Conservation (phyloP, 2,888 invertebrate genomes). For the Pollenia labialis region DNA sequence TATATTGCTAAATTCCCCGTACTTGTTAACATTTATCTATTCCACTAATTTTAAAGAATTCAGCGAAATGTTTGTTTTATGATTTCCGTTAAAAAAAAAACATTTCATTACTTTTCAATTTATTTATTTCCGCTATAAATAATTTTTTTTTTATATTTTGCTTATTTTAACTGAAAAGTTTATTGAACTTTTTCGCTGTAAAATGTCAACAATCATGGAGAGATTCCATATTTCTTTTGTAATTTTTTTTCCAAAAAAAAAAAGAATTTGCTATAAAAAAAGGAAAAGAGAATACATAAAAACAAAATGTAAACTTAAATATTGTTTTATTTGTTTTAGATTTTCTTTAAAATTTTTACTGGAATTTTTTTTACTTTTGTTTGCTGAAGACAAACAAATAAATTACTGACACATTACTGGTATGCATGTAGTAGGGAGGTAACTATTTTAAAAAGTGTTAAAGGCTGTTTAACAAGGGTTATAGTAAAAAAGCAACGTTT, state of each 20-base stretch:
- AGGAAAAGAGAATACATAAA: not conserved
- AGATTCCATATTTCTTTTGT: not conserved
- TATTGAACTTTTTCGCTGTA: constrained; percentile 40
- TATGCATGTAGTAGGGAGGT: not conserved
- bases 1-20: too few species aligned
- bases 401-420: constrained; percentile 19
- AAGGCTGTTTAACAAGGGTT: too few species aligned
- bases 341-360: not conserved
- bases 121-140: not conserved
- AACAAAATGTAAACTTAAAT: constrained; percentile 17
- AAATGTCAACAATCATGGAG: constrained; percentile 4
- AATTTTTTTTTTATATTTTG: not conserved
- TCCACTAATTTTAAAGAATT: not conserved
- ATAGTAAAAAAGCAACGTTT: too few species aligned
- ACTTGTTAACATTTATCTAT: not conserved
- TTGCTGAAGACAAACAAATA: constrained; percentile 27
- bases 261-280: not conserved
- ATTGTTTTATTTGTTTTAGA: not conserved
- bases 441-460: not conserved
- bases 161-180: not conserved
- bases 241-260: not conserved
- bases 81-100: not conserved
- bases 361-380: constrained; percentile 11
- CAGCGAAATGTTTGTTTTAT: constrained; percentile 10
- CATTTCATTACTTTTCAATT: not conserved